A percentile compares a stretch with the other conserved stretches of the same genome.
These are phyloP conservation scores for Lissocephala sabroskyi DNA, from an alignment of 2,888 invertebrate genomes.

Conservation along the genomic window DNA sequence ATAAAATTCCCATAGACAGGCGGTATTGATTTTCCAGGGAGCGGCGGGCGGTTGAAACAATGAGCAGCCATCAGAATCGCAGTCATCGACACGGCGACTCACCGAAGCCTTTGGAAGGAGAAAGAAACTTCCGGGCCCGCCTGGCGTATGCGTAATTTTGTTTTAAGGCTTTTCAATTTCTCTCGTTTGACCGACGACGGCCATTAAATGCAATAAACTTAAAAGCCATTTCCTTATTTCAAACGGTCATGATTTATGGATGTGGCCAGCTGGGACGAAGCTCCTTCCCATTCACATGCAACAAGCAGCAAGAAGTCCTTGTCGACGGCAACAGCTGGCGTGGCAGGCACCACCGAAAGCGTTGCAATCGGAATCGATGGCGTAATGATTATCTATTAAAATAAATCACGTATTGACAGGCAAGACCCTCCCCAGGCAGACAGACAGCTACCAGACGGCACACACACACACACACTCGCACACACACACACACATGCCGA, in stretches of 20 bases:
- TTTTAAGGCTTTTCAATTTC: too few species aligned
- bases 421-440: conserved; percentile 13
- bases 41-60: conserved; percentile 40
- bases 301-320: too few species aligned
- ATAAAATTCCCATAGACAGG: conserved; percentile 32
- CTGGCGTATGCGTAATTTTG: conserved; percentile 39
- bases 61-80: conserved; percentile 67
- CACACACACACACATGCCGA: conserved; percentile 4
- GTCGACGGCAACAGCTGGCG: not conserved
- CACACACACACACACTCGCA: conserved; percentile 1
- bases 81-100: too few species aligned
- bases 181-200: too few species aligned
- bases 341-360: not conserved
- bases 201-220: conserved; percentile 54
- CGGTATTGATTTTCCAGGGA: conserved; percentile 49
- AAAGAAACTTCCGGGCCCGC: too few species aligned
- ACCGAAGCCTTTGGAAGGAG: too few species aligned
- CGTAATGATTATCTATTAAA: conserved; percentile 68
- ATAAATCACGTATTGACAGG: conserved; percentile 66
- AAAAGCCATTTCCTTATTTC: conserved; percentile 59
- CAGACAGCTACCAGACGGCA: too few species aligned
- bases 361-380: conserved; percentile 48
- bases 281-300: conserved; percentile 25
- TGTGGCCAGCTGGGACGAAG: conserved; percentile 1
- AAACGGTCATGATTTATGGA: conserved; percentile 48